phyloP scores from a whole-genome alignment of 2,888 invertebrate genomes.

The Pristionchus maxplancki region DNA sequence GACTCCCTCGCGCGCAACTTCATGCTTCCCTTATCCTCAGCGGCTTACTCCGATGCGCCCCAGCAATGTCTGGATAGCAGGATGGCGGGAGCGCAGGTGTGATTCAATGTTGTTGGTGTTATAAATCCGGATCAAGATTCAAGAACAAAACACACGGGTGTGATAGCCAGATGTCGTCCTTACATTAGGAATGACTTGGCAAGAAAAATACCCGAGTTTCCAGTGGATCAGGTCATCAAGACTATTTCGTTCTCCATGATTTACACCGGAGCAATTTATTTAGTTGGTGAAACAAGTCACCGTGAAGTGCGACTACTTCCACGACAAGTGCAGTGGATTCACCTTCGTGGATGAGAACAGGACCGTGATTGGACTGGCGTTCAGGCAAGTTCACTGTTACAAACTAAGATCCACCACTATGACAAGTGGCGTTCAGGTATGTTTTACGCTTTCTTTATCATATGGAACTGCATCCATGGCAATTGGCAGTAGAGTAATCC shows the following conservation, averaged over 20 bases:
- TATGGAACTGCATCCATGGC: no score
- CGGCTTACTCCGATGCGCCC: constrained; percentile 40
- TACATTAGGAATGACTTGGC: no score
- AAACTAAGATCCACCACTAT: no score
- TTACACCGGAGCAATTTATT: no score
- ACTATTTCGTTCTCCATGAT: no score
- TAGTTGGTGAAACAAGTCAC: constrained; percentile 47
- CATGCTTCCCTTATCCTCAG: neutral
- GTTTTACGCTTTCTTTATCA: no score
- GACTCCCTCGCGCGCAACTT: neutral
- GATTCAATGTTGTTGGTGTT: no score
- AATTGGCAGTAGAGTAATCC: no score
- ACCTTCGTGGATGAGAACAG: neutral
- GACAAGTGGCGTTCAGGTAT: no score
- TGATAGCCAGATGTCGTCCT: neutral
- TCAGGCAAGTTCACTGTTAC: constrained; percentile 1
- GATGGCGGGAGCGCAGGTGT: neutral
- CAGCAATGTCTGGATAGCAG: neutral
- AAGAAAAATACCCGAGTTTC: no score
- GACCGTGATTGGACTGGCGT: constrained; percentile 35
- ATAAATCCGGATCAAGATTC: neutral
- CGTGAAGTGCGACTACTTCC: constrained; percentile 28
- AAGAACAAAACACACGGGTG: neutral
- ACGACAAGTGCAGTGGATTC: constrained; percentile 45
- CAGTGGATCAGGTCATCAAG: no score